Percentiles rank a stretch among this genome's conserved stretches.
Evolutionary conservation across 2,888 invertebrate genomes (phyloP).

Genomic region (Ichneumoninae sp.): DNA sequence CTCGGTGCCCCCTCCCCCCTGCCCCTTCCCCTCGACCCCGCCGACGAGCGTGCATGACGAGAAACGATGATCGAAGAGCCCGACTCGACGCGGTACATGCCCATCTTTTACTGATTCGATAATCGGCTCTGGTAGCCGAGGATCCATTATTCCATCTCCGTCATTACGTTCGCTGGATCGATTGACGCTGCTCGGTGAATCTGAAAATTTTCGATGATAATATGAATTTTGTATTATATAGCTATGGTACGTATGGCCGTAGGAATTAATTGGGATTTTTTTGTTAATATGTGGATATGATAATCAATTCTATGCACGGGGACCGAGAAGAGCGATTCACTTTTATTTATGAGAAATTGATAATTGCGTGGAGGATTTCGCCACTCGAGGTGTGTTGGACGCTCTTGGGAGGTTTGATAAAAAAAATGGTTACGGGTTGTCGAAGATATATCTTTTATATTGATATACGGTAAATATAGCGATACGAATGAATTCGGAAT

Average conservation of each 20-base stretch:
- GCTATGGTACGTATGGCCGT: neutral
- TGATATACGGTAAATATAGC: neutral
- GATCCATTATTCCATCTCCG: neutral
- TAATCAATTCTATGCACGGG: too few relatives aligned
- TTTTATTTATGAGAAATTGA: too few relatives aligned
- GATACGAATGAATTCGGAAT: neutral
- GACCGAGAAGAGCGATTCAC: too few relatives aligned
- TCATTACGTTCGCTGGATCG: neutral
- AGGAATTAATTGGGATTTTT: neutral
- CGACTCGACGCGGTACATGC: slow-evolving; percentile 60
- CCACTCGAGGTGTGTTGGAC: too few relatives aligned
- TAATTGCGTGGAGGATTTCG: too few relatives aligned
- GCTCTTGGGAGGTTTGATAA: too few relatives aligned
- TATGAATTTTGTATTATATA: neutral
- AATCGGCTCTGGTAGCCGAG: slow-evolving; percentile 66
- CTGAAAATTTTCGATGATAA: neutral
- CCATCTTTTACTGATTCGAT: slow-evolving; percentile 74
- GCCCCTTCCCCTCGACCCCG: slow-evolving; percentile 50
- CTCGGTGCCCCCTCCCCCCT: slow-evolving; percentile 63
- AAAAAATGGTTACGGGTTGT: too few relatives aligned
- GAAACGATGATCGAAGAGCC: slow-evolving; percentile 21
- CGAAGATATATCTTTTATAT: too few relatives aligned
- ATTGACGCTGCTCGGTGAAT: neutral
- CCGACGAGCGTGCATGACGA: slow-evolving; percentile 12
- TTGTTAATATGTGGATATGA: neutral